A percentile compares a stretch with the other conserved stretches of the same genome.
Evolutionary conservation across 2,797 vertebrate genomes (phyloP).

Genomic region (Enteromius fasciolatus): DNA sequence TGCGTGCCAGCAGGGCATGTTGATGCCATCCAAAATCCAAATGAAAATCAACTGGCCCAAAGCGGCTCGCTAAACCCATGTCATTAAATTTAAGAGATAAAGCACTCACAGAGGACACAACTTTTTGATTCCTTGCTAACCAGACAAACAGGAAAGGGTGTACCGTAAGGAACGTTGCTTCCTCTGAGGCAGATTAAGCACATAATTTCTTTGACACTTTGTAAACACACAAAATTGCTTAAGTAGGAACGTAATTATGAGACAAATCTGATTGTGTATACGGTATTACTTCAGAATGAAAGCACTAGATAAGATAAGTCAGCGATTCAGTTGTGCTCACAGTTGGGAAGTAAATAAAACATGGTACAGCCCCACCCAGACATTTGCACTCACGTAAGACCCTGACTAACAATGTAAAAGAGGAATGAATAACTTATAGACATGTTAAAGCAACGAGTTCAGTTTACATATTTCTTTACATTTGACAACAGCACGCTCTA

Average conservation of each 20-base stretch:
- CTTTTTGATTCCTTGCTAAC: constrained; percentile 27
- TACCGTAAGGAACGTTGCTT: constrained; percentile 27
- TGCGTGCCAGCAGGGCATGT: neutral
- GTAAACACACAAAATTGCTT: constrained; percentile 21
- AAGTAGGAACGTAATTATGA: constrained; percentile 3
- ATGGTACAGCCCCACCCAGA: constrained; percentile 34
- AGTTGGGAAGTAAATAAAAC: constrained; percentile 28
- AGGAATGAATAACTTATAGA: neutral
- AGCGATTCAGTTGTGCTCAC: neutral
- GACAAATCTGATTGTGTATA: neutral
- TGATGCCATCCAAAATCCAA: constrained; percentile 12
- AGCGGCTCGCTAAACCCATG: constrained; percentile 20
- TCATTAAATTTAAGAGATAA: constrained; percentile 42
- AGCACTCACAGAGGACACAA: neutral
- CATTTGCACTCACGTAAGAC: constrained; percentile 4
- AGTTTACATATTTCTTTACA: neutral
- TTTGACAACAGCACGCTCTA: neutral
- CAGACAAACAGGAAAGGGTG: constrained; percentile 49
- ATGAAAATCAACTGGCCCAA: constrained; percentile 1
- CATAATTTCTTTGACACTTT: neutral
- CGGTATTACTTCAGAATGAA: neutral
- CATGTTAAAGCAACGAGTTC: neutral
- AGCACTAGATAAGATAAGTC: neutral
- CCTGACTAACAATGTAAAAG: neutral
- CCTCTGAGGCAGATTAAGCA: constrained; percentile 35